These are phyloP conservation scores for Sminthurides aquaticus DNA, from an alignment of 2,888 invertebrate species.

Conservation along the genomic window DNA sequence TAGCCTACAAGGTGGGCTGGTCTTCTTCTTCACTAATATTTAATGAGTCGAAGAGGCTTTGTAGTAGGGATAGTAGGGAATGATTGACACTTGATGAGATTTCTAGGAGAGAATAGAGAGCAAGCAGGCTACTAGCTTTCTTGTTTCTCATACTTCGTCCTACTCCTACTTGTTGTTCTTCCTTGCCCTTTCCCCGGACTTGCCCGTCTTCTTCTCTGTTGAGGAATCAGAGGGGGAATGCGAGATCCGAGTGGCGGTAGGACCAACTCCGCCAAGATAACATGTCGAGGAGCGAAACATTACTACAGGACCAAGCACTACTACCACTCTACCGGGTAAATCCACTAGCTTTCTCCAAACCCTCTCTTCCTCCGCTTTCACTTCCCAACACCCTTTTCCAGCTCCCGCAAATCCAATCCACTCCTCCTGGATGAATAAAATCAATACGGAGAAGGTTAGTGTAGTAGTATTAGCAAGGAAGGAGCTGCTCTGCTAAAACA, in stretches of 20 bases:
- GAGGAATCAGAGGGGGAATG: slow-evolving; percentile 28
- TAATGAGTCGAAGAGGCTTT: background rate
- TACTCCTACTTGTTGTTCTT: background rate
- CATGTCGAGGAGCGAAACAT: too few species aligned
- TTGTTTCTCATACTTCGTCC: background rate
- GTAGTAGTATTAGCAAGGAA: background rate
- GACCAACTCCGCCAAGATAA: slow-evolving; percentile 2
- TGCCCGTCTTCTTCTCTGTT: background rate
- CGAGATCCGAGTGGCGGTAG: slow-evolving; percentile 25
- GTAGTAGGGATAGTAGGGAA: too few species aligned
- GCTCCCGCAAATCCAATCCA: background rate
- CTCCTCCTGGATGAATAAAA: slow-evolving; percentile 21
- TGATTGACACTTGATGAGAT: background rate
- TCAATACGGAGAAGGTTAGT: slow-evolving; percentile 26
- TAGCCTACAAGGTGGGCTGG: too few species aligned
- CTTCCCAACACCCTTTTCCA: background rate
- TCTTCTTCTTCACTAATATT: too few species aligned
- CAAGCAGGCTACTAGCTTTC: too few species aligned
- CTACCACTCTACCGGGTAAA: too few species aligned
- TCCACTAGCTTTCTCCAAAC: background rate
- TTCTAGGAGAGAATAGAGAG: background rate
- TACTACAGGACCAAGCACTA: too few species aligned
- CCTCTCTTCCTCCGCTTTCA: background rate
- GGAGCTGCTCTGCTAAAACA: background rate
- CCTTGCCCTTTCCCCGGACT: background rate